These are phyloP conservation scores for Flexamia atlantica DNA, from an alignment of 2,888 invertebrate species.

Conservation along the genomic window DNA sequence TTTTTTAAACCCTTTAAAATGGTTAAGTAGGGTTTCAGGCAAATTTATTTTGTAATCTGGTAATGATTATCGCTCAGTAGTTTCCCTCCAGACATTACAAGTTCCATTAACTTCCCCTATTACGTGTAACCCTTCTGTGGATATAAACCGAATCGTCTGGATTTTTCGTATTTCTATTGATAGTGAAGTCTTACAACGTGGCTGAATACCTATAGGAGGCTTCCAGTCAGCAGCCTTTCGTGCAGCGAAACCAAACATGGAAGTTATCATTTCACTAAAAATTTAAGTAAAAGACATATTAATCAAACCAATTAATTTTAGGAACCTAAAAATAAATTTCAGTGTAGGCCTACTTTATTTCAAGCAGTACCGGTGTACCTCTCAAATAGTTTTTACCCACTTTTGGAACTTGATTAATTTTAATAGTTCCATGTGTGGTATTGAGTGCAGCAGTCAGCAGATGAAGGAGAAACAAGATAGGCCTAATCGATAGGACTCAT, in stretches of 20 bases:
- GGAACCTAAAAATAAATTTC: background rate
- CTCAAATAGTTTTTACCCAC: background rate
- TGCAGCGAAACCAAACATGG: constrained; percentile 62
- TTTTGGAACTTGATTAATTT: background rate
- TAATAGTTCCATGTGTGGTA: constrained; percentile 51
- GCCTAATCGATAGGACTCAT: background rate
- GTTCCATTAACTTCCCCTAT: too few species aligned
- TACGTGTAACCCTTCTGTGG: too few species aligned
- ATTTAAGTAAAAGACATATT: constrained; percentile 34
- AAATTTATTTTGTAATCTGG: too few species aligned
- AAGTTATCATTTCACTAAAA: constrained; percentile 61
- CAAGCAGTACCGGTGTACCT: background rate
- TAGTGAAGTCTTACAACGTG: constrained; percentile 45
- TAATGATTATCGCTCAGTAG: too few species aligned
- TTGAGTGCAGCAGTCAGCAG: constrained; percentile 22
- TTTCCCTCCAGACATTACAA: too few species aligned
- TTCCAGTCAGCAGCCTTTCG: constrained; percentile 46
- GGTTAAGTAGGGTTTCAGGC: too few species aligned
- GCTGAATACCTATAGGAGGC: constrained; percentile 43
- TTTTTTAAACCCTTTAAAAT: too few species aligned
- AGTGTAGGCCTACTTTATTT: background rate
- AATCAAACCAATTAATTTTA: background rate
- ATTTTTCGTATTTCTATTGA: too few species aligned
- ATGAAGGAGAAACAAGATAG: constrained; percentile 45
- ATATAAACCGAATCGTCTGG: too few species aligned